Percentiles rank a stretch among this genome's conserved stretches.
Conservation (phyloP, 2,113 vertebrate species). For the Macaca mulatta region DNA sequence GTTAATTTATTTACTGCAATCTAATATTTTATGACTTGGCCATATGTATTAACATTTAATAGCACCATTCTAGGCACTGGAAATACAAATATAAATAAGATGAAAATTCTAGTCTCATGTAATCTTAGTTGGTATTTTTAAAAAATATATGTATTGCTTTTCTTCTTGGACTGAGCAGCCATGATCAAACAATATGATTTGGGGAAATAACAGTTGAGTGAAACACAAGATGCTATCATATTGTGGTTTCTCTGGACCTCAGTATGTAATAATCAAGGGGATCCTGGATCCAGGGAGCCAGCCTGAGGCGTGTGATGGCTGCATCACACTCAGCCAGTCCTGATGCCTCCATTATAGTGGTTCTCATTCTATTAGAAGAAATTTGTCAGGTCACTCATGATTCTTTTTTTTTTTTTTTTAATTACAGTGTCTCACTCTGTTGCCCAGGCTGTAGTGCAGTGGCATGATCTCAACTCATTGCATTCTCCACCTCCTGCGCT, state of each 20-base stretch:
- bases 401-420: background rate
- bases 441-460: too few relatives aligned
- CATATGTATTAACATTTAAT: background rate
- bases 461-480: too few relatives aligned
- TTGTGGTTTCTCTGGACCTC: background rate
- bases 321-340: background rate
- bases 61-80: background rate
- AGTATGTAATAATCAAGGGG: background rate
- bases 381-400: background rate
- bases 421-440: too few relatives aligned
- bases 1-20: background rate
- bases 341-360: too few relatives aligned
- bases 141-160: background rate
- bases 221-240: background rate
- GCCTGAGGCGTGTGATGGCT: background rate
- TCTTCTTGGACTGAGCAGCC: background rate
- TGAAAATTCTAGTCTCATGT: background rate
- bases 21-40: background rate
- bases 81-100: background rate
- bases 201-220: background rate
- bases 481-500: too few relatives aligned
- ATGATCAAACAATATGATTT: background rate
- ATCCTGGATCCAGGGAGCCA: background rate
- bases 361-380: background rate
- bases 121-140: background rate